phyloP scores from a whole-genome alignment of 2,888 invertebrate species.

The Thera obeliscata region DNA sequence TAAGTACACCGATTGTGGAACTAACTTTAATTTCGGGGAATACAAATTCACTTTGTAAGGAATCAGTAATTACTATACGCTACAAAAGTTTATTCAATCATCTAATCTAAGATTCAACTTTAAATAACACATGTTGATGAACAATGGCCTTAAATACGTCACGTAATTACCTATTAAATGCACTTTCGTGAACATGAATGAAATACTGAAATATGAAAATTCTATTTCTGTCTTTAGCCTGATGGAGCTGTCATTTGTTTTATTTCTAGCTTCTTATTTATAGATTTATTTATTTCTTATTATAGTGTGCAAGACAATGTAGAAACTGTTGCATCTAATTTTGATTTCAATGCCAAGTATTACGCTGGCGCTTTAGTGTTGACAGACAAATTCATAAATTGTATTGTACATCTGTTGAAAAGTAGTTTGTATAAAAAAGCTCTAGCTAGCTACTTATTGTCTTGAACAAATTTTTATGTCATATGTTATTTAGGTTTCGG shows the following conservation, averaged over 20 bases:
- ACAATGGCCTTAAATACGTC: neutral
- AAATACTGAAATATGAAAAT: slow-evolving; percentile 8
- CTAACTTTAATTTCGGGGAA: no score
- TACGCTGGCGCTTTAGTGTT: slow-evolving; percentile 28
- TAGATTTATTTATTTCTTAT: slow-evolving; percentile 43
- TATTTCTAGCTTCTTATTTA: slow-evolving; percentile 41
- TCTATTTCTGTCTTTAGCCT: slow-evolving; percentile 35
- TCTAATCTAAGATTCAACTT: no score
- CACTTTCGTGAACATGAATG: slow-evolving; percentile 10
- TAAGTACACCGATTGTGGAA: no score
- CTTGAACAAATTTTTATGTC: neutral
- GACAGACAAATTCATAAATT: slow-evolving; percentile 31
- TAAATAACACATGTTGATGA: neutral
- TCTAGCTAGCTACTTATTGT: neutral
- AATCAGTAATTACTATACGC: no score
- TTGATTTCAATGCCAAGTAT: slow-evolving; percentile 37
- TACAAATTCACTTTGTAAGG: no score
- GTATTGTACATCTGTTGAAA: slow-evolving; percentile 24
- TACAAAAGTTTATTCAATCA: no score
- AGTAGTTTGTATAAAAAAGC: slow-evolving; percentile 16
- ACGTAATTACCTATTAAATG: neutral
- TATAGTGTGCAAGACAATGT: slow-evolving; percentile 52
- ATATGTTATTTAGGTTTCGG: neutral
- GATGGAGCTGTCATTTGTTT: slow-evolving; percentile 62
- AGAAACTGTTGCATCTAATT: slow-evolving; percentile 44